Evolutionary conservation across 1,140 invertebrate genomes (phyloP).

Genomic region (Bradysia coprophila): DNA sequence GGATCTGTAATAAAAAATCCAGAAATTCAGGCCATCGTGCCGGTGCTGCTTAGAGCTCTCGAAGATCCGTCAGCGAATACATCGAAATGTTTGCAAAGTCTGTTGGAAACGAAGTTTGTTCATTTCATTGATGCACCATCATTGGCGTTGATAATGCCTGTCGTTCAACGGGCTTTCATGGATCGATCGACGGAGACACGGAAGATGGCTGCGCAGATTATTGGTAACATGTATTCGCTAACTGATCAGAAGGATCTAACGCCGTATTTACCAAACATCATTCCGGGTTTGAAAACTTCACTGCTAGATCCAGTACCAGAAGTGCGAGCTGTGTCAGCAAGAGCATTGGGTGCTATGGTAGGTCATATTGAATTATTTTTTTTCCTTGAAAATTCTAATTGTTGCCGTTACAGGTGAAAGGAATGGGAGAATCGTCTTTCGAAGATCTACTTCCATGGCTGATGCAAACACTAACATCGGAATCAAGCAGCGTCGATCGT

Average conservation of each 20-base stretch:
- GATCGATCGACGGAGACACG: conserved; percentile 93
- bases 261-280: conserved; percentile 91
- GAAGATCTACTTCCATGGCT: conserved; percentile 94
- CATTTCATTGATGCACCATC: conserved; percentile 99
- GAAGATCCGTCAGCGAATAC: conserved; percentile 96
- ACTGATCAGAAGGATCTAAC: conserved; percentile 97
- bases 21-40: conserved; percentile 94
- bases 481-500: conserved; percentile 84
- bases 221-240: conserved; percentile 98
- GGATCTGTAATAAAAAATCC: conserved; percentile 97
- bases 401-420: conserved; percentile 25
- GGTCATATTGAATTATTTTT: conserved; percentile 8
- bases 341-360: conserved; percentile 94
- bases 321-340: conserved; percentile 76
- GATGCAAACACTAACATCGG: conserved; percentile 95
- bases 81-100: conserved; percentile 71
- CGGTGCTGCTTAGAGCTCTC: conserved; percentile 76
- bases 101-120: conserved; percentile 95
- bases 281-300: conserved; percentile 91
- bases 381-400: too few relatives aligned
- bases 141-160: conserved; percentile 96
- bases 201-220: conserved; percentile 98
- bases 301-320: conserved; percentile 96
- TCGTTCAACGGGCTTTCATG: conserved; percentile 91
- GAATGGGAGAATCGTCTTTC: conserved; percentile 91